Evolutionary conservation across 1,140 invertebrate genomes (phyloP).

Genomic region (Zaprionus ornatus): DNA sequence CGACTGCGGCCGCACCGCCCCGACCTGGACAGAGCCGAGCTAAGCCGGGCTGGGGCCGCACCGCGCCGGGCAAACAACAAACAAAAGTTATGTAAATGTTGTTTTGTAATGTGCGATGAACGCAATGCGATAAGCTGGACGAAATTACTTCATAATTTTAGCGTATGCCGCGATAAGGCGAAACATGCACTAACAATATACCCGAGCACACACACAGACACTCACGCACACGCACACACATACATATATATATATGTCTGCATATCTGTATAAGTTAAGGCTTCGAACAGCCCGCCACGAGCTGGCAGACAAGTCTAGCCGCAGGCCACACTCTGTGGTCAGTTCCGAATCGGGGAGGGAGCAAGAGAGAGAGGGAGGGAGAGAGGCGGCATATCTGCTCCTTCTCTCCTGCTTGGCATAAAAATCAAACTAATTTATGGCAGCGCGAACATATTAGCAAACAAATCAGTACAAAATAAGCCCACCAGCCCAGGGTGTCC

Average conservation of each 20-base stretch:
- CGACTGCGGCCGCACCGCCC: background rate
- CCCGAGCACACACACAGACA: slow-evolving; percentile 55
- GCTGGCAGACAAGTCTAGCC: slow-evolving; percentile 41
- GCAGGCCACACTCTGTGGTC: slow-evolving; percentile 27
- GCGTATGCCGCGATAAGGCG: slow-evolving; percentile 45
- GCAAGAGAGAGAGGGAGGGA: background rate
- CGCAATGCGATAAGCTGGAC: slow-evolving; percentile 72
- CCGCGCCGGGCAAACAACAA: slow-evolving; percentile 31
- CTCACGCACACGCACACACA: background rate
- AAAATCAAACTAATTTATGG: slow-evolving; percentile 82
- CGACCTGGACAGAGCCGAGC: background rate
- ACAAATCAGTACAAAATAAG: slow-evolving; percentile 83
- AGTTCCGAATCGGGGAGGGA: background rate
- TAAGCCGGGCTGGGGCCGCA: background rate
- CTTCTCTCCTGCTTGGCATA: slow-evolving; percentile 32
- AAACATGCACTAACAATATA: slow-evolving; percentile 62
- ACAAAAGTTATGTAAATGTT: slow-evolving; percentile 79
- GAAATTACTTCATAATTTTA: slow-evolving; percentile 81
- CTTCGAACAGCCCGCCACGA: slow-evolving; percentile 19
- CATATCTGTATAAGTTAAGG: slow-evolving; percentile 29
- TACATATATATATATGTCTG: background rate
- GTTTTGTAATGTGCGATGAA: slow-evolving; percentile 82
- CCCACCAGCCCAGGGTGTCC: slow-evolving; percentile 35
- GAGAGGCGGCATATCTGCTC: background rate
- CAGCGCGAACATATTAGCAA: slow-evolving; percentile 80